Evolutionary conservation across 2,797 vertebrate species (phyloP), one percentile per base, ranked within the genome.

Genomic region (Macrochelys suwanniensis): DNA sequence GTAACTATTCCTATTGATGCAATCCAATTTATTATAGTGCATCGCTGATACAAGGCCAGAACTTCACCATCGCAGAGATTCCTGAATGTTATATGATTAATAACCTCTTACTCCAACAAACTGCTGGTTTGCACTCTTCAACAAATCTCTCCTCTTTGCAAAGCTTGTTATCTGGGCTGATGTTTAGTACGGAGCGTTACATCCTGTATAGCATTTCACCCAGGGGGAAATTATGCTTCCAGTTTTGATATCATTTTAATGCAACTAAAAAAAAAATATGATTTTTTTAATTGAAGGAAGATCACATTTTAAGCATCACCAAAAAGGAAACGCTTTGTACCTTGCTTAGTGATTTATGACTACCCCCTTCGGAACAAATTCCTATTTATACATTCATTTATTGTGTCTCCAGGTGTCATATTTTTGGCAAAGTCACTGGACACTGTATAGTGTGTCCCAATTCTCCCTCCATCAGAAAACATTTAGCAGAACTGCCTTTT

Each of bases 301-400:
- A 96, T 97, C 95, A 84, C 91, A 94, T 98, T 98, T 98, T 97
- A 98, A 96, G 89, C 91, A 97, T 97, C 92, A 95, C 93, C 2
- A 11, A 85, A 95, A 96, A 97, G 90, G 76, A 93, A 97, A 92
- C 25, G 78, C 92, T 79, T 94, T 97, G 94, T 83, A 51, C 84
- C 91, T 98, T 79, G 78, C 84, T 95, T 95, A 1, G 76, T 98
- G 98, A 98, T 98, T 98, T 98, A 98, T 98, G 97, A 98, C 97
- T 96, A 94, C 56, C 89, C 47, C 89, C 95, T 98, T 97, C 97
- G 96, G 98, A 98, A 97, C 96, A 97, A 54, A 97, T 97, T 97
- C 92, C 97, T 98, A 98, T 97, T 98, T 98, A 97, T 97, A 96
- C 96, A 96, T 98, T 97, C 97, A 98, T 98, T 98, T 97, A 97